Percentiles rank a stretch among this genome's conserved stretches.
phyloP scores from a whole-genome alignment of 2,113 vertebrate genomes.

The Dasyprocta punctata region DNA sequence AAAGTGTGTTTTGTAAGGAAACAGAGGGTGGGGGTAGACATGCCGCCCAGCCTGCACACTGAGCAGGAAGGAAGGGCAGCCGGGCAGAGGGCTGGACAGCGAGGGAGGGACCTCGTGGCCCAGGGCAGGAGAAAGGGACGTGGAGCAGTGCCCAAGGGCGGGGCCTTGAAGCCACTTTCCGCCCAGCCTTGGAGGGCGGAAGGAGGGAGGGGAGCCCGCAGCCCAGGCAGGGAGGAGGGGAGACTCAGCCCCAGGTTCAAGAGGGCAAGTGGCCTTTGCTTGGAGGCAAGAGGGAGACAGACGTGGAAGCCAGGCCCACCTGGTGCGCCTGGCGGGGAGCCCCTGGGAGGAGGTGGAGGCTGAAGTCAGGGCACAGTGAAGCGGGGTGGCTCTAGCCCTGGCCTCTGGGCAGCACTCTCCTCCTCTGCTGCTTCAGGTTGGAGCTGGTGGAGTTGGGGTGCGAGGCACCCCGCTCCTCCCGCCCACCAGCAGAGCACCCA shows the following conservation, averaged over 20 bases:
- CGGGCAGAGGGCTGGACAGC: not conserved
- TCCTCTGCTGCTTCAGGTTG: not conserved
- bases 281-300: not conserved
- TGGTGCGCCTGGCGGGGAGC: not conserved
- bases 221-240: not conserved
- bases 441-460: too few species aligned
- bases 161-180: not conserved
- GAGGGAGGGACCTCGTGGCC: not conserved
- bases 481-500: not conserved
- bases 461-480: not conserved
- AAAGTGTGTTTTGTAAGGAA: not conserved
- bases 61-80: not conserved
- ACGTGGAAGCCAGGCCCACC: not conserved
- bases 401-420: not conserved
- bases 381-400: not conserved
- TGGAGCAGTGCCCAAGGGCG: not conserved
- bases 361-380: too few species aligned
- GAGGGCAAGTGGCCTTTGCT: not conserved
- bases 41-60: too few species aligned
- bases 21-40: not conserved
- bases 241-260: not conserved
- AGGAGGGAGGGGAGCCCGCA: too few species aligned
- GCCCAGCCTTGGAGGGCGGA: not conserved
- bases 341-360: not conserved
- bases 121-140: not conserved